Conservation (phyloP, 1,140 invertebrate genomes). For the Rhyacophila brunnea region DNA sequence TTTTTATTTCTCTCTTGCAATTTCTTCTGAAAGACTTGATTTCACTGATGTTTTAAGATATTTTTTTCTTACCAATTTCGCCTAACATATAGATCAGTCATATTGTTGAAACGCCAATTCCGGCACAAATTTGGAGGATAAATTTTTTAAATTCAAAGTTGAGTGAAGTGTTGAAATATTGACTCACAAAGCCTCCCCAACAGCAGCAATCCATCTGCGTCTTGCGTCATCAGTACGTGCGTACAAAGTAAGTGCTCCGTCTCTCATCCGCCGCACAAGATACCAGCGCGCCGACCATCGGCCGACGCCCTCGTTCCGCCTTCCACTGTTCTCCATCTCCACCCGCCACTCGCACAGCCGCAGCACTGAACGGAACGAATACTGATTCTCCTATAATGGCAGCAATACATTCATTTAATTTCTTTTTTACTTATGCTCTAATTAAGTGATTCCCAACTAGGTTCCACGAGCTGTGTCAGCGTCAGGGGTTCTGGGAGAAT, state of each 20-base stretch:
- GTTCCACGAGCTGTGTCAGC: too few relatives aligned
- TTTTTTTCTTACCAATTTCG: too few relatives aligned
- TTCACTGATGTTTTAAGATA: too few relatives aligned
- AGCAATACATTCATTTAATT: neutral
- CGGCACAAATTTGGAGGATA: too few relatives aligned
- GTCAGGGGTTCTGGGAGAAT: neutral
- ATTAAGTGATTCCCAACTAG: neutral
- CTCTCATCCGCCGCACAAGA: conserved; percentile 78
- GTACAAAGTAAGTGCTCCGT: conserved; percentile 85
- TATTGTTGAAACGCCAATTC: too few relatives aligned
- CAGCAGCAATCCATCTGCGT: conserved; percentile 87
- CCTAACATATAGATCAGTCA: too few relatives aligned
- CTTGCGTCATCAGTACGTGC: conserved; percentile 86
- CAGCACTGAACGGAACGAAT: conserved; percentile 85
- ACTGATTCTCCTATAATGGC: conserved; percentile 78
- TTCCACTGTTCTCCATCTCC: conserved; percentile 70
- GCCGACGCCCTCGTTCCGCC: conserved; percentile 64
- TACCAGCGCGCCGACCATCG: conserved; percentile 82
- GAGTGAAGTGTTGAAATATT: too few relatives aligned
- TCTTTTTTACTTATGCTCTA: neutral
- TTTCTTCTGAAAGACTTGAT: too few relatives aligned
- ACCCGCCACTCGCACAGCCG: conserved; percentile 83
- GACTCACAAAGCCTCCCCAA: conserved; percentile 86
- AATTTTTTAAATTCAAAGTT: too few relatives aligned
- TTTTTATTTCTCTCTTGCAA: too few relatives aligned